phyloP scores from a whole-genome alignment of 2,797 vertebrate genomes.

The Pantherophis vulpinus region DNA sequence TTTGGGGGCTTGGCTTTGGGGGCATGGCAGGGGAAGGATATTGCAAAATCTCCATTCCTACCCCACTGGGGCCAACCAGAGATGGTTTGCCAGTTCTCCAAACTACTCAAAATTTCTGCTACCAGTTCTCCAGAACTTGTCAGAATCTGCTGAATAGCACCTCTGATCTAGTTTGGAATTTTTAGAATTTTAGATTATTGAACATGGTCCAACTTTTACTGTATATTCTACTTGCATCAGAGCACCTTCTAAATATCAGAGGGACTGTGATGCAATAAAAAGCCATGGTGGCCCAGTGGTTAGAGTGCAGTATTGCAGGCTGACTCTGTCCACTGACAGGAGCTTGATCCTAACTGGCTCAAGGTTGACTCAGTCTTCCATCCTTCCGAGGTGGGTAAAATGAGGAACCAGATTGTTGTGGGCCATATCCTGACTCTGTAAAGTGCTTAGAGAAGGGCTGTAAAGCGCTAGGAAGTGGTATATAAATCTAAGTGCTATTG shows the following conservation, averaged over 20 bases:
- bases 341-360: neutral
- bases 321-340: neutral
- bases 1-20: too few species aligned
- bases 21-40: too few species aligned
- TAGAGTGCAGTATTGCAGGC: neutral
- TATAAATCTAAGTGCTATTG: neutral
- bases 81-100: too few species aligned
- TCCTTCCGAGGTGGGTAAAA: neutral
- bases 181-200: neutral
- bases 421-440: neutral
- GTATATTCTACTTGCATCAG: too few species aligned
- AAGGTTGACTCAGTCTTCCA: neutral
- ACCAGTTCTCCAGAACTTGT: too few species aligned
- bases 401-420: neutral
- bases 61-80: too few species aligned
- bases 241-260: neutral
- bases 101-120: too few species aligned
- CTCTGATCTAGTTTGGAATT: neutral
- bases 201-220: neutral
- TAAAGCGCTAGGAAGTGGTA: neutral
- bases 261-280: neutral
- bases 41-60: too few species aligned
- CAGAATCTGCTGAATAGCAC: too few species aligned
- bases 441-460: neutral
- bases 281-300: neutral